Percentiles rank a stretch among this genome's conserved stretches.
Conservation (phyloP, 2,113 vertebrate genomes). For the Pao palembangensis region DNA sequence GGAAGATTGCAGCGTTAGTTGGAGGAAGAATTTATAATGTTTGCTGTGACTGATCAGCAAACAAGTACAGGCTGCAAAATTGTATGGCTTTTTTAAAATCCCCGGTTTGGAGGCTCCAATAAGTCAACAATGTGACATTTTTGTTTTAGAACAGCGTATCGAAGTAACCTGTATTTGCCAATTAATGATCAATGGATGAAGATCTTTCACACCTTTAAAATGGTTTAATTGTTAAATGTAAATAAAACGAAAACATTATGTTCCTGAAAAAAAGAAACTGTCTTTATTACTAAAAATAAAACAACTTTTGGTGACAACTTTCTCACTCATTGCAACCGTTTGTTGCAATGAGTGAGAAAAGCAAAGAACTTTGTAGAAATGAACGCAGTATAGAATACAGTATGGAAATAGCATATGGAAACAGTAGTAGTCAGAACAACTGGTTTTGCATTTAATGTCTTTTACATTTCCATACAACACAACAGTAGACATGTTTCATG, state of each 20-base stretch:
- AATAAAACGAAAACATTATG: neutral
- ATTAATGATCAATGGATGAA: neutral
- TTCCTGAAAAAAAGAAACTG: conserved; percentile 24
- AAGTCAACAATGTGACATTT: neutral
- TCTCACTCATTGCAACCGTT: no score
- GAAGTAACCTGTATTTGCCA: conserved; percentile 27
- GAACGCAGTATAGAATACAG: conserved; percentile 1
- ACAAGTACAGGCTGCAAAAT: conserved; percentile 22
- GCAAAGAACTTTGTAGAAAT: conserved; percentile 3
- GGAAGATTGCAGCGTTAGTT: neutral
- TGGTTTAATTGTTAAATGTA: no score
- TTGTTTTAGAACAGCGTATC: conserved; percentile 4
- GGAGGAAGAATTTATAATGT: conserved; percentile 6
- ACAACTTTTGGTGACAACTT: conserved; percentile 8
- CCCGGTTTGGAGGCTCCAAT: neutral
- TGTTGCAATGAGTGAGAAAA: neutral
- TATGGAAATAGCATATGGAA: neutral
- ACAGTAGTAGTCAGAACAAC: neutral
- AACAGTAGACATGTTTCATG: neutral
- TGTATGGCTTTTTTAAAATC: conserved; percentile 3
- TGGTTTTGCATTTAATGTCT: neutral
- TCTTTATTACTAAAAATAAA: conserved; percentile 38
- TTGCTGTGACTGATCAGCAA: conserved; percentile 5
- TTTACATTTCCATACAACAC: neutral
- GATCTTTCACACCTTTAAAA: no score